These are phyloP conservation scores for Gymnosoma rotundatum DNA, from an alignment of 2,888 invertebrate genomes.

Conservation along the genomic window DNA sequence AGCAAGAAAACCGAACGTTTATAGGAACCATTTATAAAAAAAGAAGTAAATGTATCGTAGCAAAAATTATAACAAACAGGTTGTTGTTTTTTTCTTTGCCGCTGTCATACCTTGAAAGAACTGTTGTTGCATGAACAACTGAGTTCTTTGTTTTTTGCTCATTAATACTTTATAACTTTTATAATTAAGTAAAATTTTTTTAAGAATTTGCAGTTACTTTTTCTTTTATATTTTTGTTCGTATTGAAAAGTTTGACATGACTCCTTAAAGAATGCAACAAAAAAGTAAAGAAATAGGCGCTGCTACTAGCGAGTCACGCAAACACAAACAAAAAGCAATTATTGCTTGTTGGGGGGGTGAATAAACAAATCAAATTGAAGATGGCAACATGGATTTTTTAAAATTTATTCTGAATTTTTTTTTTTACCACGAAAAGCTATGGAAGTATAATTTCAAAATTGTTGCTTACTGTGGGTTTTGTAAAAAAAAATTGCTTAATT, in stretches of 20 bases:
- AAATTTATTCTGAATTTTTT: too few relatives aligned
- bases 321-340: constrained; percentile 1
- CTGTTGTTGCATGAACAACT: constrained; percentile 1
- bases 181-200: constrained; percentile 70
- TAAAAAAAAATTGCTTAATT: too few relatives aligned
- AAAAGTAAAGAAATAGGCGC: background rate
- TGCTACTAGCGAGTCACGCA: background rate
- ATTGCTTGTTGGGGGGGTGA: constrained; percentile 4
- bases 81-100: constrained; percentile 8
- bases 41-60: background rate
- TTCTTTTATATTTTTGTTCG: background rate
- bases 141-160: constrained; percentile 36
- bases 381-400: too few relatives aligned
- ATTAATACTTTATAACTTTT: constrained; percentile 70
- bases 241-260: constrained; percentile 14
- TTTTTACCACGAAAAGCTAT: too few relatives aligned
- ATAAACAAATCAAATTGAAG: background rate
- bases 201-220: constrained; percentile 52
- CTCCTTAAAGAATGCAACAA: constrained; percentile 42
- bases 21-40: background rate
- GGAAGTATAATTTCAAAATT: too few relatives aligned
- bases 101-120: constrained; percentile 26
- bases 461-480: too few relatives aligned
- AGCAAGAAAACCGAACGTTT: background rate
- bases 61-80: constrained; percentile 4